Evolutionary conservation across 2,113 vertebrate genomes (phyloP).

Genomic region (Colossoma macropomum): DNA sequence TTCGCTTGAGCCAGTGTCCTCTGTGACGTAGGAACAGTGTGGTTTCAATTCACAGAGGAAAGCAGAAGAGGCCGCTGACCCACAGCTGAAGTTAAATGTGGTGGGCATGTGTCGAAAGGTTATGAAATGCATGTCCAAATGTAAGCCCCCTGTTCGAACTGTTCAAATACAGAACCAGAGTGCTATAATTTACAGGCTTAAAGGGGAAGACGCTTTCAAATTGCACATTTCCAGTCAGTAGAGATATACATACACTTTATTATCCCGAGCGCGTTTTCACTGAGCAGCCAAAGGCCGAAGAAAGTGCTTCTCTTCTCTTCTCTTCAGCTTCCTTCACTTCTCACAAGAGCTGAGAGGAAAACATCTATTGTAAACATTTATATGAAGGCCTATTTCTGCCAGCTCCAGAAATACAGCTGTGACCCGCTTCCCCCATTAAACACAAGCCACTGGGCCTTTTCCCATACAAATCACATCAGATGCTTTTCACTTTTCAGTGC

Average conservation of each 20-base stretch:
- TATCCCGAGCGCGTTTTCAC: not conserved
- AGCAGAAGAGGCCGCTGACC: not conserved
- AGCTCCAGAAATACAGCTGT: not conserved
- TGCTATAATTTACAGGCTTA: not conserved
- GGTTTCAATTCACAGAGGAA: not conserved
- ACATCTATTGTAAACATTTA: conserved; percentile 44
- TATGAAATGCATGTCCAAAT: too few species aligned
- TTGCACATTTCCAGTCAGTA: not conserved
- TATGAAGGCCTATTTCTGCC: conserved; percentile 4
- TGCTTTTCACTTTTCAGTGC: conserved; percentile 2
- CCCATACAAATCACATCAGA: not conserved
- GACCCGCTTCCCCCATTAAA: conserved; percentile 3
- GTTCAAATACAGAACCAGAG: not conserved
- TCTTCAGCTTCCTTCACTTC: not conserved
- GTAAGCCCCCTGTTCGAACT: not conserved
- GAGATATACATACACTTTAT: not conserved
- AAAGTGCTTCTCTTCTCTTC: not conserved
- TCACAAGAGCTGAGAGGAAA: not conserved
- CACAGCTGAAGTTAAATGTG: not conserved
- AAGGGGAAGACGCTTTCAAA: not conserved
- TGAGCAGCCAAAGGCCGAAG: not conserved
- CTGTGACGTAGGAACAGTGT: not conserved
- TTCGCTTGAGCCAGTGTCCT: not conserved
- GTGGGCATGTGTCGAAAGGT: not conserved
- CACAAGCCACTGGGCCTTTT: conserved; percentile 9